Conservation (phyloP, 2,888 invertebrate species). For the Acronicta alni region DNA sequence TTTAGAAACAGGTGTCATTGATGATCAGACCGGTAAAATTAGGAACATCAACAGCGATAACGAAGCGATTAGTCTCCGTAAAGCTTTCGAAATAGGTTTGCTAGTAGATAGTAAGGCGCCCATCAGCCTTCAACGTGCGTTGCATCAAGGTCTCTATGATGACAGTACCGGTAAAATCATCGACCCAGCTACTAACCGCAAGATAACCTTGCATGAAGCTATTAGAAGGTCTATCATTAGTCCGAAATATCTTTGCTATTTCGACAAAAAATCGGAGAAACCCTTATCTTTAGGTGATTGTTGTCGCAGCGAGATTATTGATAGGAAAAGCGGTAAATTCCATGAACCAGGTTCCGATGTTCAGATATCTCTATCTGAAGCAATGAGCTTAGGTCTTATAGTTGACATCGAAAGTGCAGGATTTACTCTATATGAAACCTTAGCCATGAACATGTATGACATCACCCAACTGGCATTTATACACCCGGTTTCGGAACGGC, state of each 20-base stretch:
- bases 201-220: constrained; percentile 95
- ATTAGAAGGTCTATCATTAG: constrained; percentile 94
- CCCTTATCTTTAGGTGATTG: constrained; percentile 94
- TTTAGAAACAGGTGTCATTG: constrained; percentile 92
- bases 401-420: constrained; percentile 96
- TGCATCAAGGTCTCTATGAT: constrained; percentile 96
- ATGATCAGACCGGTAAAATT: constrained; percentile 92
- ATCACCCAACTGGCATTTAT: constrained; percentile 90
- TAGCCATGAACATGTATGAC: constrained; percentile 94
- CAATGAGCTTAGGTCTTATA: constrained; percentile 93
- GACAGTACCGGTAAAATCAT: constrained; percentile 94
- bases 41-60: constrained; percentile 91
- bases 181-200: constrained; percentile 93
- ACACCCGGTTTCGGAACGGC: constrained; percentile 94
- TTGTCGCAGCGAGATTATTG: constrained; percentile 94
- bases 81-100: constrained; percentile 94
- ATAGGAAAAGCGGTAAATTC: constrained; percentile 94
- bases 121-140: constrained; percentile 94
- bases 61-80: constrained; percentile 91
- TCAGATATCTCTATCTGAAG: constrained; percentile 92
- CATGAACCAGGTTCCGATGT: constrained; percentile 92
- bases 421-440: constrained; percentile 94
- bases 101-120: constrained; percentile 95
- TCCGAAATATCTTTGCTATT: constrained; percentile 94
- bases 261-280: constrained; percentile 93